These are phyloP conservation scores for Centropus unirufus DNA, from an alignment of 2,113 vertebrate genomes.

Conservation along the genomic window DNA sequence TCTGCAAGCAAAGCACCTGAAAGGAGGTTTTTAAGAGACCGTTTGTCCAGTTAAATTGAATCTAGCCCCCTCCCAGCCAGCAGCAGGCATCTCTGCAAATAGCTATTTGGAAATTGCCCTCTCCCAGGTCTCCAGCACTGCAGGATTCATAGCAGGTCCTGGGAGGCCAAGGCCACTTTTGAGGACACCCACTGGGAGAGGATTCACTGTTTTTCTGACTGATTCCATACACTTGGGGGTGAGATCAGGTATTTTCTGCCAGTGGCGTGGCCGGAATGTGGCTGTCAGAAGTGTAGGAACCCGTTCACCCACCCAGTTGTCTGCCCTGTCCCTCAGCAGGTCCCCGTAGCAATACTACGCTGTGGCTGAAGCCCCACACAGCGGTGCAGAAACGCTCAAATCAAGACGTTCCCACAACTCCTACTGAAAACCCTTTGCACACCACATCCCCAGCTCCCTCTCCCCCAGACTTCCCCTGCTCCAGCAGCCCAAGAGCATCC, in stretches of 20 bases:
- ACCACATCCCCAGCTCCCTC: neutral
- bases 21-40: neutral
- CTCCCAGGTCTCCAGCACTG: neutral
- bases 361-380: neutral
- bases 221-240: neutral
- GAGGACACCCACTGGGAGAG: neutral
- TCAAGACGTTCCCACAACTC: neutral
- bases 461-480: neutral
- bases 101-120: neutral
- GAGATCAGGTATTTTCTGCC: neutral
- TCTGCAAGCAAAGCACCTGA: neutral
- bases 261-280: rapidly evolving
- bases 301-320: neutral
- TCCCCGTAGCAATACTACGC: neutral
- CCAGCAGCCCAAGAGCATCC: neutral
- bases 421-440: neutral
- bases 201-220: neutral
- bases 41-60: neutral
- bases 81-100: neutral
- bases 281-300: neutral
- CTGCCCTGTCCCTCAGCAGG: neutral
- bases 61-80: neutral
- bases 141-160: neutral
- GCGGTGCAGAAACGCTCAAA: neutral
- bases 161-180: neutral